Evolutionary conservation across 2,113 vertebrate genomes (phyloP), one percentile per base, ranked within the genome.

Genomic region (Forbesichthys papilliferus): DNA sequence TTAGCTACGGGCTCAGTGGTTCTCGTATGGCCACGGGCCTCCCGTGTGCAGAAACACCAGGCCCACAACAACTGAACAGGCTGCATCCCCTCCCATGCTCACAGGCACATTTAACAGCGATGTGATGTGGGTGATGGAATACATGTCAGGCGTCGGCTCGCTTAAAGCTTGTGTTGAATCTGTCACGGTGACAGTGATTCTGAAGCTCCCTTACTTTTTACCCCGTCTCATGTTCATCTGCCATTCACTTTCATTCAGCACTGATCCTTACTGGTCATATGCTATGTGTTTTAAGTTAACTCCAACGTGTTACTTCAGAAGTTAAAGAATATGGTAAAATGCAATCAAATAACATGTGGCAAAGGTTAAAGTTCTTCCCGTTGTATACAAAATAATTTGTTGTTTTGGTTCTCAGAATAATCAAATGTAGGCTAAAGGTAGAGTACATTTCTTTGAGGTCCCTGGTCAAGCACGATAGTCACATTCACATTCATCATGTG

Each of bases 1-100:
- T 83, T 81, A 86, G 78, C 47, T 27, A 64, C 63, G 80, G 71
- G 64, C 68, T 71, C 56, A 69, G 68, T 71, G 56, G 13, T n/a
- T 49, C 56, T 70, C 54, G n/a, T 48, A 72, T 54, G 59, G 48
- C 64, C 53, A 36, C 59, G 33, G 60, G 20, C 18, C 13, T 11
- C 49, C 10, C 20, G 3, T 8, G 8, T 27, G 14, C 16, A 20
- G 5, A 51, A 64, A 64, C 61, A 27, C 69, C 7, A 13, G 61
- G 52, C 63, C 73, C 63, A 61, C 11, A 69, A 71, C 48, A 56
- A n/a, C 52, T 3, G 36, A 34, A 64, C 54, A 63, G 13, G 20
- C 62, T 52, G 47, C 27, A 12, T 51, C 18, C 55, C 72, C 52
- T 70, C 49, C 2, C n/a, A 13, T 42, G 54, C 9, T 10, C 49